Percentiles rank a stretch among this genome's conserved stretches.
phyloP scores from a whole-genome alignment of 53 echinoderm and acorn worm species.

The Arbacia lixula region DNA sequence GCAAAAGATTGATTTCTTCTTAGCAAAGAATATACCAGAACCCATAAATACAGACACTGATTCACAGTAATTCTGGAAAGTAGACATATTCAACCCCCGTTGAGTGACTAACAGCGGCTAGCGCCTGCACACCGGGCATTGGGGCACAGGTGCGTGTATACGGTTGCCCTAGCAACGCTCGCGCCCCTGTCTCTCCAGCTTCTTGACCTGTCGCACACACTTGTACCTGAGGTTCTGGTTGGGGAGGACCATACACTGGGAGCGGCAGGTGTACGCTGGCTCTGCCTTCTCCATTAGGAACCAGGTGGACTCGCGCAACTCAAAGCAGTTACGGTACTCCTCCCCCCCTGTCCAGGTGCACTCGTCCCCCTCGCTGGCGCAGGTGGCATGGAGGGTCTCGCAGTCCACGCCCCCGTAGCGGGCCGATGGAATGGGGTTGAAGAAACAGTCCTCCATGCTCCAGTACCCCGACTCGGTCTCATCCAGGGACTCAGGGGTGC shows the following conservation, averaged over 20 bases:
- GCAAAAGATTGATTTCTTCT: no score
- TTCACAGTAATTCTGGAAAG: no score
- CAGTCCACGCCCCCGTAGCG: not conserved
- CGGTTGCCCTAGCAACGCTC: not conserved
- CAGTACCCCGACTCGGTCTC: not conserved
- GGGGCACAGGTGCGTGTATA: no score
- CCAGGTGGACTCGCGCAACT: conserved; percentile 34
- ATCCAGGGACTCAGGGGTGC: no score
- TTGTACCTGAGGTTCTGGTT: not conserved
- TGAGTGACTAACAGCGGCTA: no score
- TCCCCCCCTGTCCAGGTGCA: conserved; percentile 29
- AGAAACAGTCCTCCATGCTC: not conserved
- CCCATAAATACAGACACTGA: no score
- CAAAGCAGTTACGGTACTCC: conserved; percentile 22
- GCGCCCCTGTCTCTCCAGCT: not conserved
- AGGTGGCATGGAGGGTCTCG: conserved; percentile 2
- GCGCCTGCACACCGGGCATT: no score
- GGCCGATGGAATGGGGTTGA: not conserved
- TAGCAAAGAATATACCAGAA: no score
- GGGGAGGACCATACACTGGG: not conserved
- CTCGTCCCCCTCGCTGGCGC: not conserved
- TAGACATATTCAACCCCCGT: no score
- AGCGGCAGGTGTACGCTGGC: not conserved
- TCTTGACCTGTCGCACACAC: not conserved
- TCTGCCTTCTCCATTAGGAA: not conserved